Percentiles rank a stretch among this genome's conserved stretches.
Evolutionary conservation across 1,140 invertebrate species (phyloP).

Genomic region (Apis laboriosa): DNA sequence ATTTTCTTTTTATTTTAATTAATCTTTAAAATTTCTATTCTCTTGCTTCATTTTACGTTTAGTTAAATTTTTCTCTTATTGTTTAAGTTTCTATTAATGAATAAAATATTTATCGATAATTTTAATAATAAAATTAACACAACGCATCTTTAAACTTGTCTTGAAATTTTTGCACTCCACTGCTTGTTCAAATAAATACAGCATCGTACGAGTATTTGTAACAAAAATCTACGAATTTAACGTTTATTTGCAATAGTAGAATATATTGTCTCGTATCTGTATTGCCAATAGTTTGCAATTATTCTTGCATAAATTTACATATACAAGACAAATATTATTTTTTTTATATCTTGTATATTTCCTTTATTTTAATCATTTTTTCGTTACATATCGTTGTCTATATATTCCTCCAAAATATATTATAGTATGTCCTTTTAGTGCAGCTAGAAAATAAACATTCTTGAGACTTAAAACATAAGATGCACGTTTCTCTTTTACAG

Average conservation of each 20-base stretch:
- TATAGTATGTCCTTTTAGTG: conserved; percentile 42
- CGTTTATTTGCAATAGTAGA: conserved; percentile 15
- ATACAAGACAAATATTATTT: conserved; percentile 7
- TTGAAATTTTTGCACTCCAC: conserved; percentile 16
- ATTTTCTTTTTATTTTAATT: background rate
- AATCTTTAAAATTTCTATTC: background rate
- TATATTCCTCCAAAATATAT: background rate
- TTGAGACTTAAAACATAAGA: conserved; percentile 26
- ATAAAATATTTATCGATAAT: background rate
- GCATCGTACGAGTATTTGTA: conserved; percentile 33
- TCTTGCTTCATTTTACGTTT: background rate
- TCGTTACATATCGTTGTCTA: background rate
- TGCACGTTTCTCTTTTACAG: conserved; percentile 60
- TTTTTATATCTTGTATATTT: background rate
- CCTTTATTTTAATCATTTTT: background rate
- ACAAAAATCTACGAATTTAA: conserved; percentile 16
- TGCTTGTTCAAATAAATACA: conserved; percentile 28
- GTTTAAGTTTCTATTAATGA: background rate
- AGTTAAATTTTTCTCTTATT: background rate
- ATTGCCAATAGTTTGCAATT: conserved; percentile 30
- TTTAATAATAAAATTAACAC: conserved; percentile 8
- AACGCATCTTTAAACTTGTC: conserved; percentile 14
- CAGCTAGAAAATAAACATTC: background rate
- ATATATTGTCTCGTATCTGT: conserved; percentile 21
- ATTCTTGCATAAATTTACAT: conserved; percentile 24